phyloP scores from a whole-genome alignment of 2,797 vertebrate species.

The Acomys russatus region DNA sequence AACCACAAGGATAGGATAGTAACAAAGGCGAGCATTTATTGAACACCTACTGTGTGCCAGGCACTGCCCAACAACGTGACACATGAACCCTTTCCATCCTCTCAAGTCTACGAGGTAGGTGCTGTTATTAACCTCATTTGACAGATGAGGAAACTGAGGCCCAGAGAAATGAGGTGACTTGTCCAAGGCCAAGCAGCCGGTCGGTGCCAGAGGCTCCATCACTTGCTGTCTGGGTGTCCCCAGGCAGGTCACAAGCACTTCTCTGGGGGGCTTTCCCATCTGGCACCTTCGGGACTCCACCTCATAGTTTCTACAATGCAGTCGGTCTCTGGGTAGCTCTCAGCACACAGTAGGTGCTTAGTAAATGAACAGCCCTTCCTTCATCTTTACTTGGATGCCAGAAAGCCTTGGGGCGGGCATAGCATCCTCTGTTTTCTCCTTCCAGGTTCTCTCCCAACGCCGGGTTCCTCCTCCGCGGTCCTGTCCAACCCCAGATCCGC shows the following conservation, averaged over 20 bases:
- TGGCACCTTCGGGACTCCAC: constrained; percentile 35
- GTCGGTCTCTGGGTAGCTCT: constrained; percentile 29
- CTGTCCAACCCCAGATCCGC: background rate
- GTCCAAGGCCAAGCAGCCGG: constrained; percentile 27
- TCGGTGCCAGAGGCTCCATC: background rate
- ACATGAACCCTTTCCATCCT: constrained; percentile 25
- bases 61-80: constrained; percentile 60
- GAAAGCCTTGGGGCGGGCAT: background rate
- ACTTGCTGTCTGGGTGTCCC: background rate
- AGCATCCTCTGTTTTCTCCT: background rate
- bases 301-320: constrained; percentile 6
- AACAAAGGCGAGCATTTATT: constrained; percentile 82
- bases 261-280: constrained; percentile 38
- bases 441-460: background rate
- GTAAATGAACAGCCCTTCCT: constrained; percentile 77
- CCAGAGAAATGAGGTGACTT: constrained; percentile 63
- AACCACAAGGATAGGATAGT: background rate
- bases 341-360: constrained; percentile 81
- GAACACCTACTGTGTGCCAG: constrained; percentile 82
- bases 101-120: constrained; percentile 75
- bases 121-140: constrained; percentile 70
- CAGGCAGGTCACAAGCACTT: constrained; percentile 52
- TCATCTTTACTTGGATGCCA: constrained; percentile 51
- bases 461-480: background rate
- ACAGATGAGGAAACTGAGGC: constrained; percentile 73